Evolutionary conservation across 1,140 invertebrate species (phyloP).

Genomic region (Drosophila sucinea): DNA sequence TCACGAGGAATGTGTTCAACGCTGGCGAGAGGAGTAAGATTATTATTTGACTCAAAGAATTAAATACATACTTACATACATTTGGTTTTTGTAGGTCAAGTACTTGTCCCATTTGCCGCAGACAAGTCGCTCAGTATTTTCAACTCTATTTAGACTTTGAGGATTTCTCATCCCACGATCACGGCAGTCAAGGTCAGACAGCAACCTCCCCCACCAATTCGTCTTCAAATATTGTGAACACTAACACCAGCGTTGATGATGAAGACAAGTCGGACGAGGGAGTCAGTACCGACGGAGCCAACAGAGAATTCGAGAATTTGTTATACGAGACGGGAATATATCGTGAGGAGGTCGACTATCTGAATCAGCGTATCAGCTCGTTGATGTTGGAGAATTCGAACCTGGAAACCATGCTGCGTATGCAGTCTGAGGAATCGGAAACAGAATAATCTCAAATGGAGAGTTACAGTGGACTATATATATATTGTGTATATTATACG

Average conservation of each 20-base stretch:
- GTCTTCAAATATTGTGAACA: not conserved
- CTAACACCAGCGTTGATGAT: not conserved
- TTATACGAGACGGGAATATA: constrained; percentile 53
- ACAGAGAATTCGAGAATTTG: constrained; percentile 49
- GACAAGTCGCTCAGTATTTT: constrained; percentile 23
- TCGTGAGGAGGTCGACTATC: constrained; percentile 54
- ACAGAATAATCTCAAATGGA: constrained; percentile 14
- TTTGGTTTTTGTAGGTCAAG: constrained; percentile 37
- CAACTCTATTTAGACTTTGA: constrained; percentile 61
- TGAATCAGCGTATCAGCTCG: constrained; percentile 26
- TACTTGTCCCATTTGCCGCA: constrained; percentile 58
- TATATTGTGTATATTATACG: not conserved
- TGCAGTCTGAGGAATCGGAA: constrained; percentile 2
- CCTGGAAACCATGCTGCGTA: not conserved
- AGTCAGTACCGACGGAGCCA: not conserved
- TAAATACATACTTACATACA: not conserved
- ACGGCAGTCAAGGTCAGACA: constrained; percentile 23
- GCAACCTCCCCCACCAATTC: not conserved
- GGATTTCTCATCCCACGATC: not conserved
- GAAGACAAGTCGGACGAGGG: not conserved
- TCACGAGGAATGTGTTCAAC: constrained; percentile 53
- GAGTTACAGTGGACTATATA: not conserved
- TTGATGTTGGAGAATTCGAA: constrained; percentile 26
- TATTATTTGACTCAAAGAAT: not conserved
- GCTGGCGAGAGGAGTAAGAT: constrained; percentile 57